A percentile compares a stretch with the other conserved stretches of the same genome.
Evolutionary conservation across 2,113 vertebrate genomes (phyloP).

Genomic region (Brachyhypopomus gauderio): DNA sequence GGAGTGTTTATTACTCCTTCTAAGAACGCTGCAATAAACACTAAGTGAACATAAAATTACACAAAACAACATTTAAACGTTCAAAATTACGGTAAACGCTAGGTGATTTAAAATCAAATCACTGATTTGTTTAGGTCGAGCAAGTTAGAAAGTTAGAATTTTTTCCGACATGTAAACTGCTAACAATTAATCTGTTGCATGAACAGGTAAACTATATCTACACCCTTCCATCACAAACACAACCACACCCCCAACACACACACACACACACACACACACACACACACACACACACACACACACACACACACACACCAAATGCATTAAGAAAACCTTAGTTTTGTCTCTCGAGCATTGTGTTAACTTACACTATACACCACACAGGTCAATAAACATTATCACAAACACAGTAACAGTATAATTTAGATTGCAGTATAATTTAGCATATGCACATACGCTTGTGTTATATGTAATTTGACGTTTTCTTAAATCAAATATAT

Average conservation of each 20-base stretch:
- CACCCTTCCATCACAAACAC: too few species aligned
- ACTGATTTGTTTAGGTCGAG: neutral
- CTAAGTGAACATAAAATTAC: neutral
- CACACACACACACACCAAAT: neutral
- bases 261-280: neutral
- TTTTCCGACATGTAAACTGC: neutral
- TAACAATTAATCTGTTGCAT: too few species aligned
- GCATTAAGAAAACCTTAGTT: neutral
- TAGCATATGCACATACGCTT: too few species aligned
- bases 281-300: neutral
- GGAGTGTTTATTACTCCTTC: conserved; percentile 40
- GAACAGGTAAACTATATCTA: too few species aligned
- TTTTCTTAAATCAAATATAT: too few species aligned
- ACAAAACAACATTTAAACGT: too few species aligned
- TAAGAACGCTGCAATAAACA: neutral
- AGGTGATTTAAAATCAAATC: too few species aligned
- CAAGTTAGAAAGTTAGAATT: neutral
- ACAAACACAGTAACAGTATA: too few species aligned
- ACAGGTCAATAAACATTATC: neutral
- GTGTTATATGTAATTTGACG: too few species aligned
- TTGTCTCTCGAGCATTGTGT: neutral
- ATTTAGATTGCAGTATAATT: too few species aligned
- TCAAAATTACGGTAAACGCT: neutral
- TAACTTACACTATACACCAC: neutral
- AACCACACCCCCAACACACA: too few species aligned